These are phyloP conservation scores for Stichodactyla helianthus DNA, from an alignment of 64 coral and sea anemone genomes.

Conservation along the genomic window DNA sequence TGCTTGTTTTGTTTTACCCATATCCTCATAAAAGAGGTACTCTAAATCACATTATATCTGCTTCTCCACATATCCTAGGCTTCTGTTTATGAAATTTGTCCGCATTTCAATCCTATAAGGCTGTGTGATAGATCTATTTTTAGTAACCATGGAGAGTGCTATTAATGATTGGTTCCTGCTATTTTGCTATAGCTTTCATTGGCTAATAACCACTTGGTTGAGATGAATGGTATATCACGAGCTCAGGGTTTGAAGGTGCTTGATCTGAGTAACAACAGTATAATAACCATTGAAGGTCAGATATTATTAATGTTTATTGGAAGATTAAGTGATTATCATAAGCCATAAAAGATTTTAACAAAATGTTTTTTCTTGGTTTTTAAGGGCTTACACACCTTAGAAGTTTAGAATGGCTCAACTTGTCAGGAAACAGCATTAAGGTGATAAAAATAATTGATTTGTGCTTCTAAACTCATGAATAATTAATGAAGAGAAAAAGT, in stretches of 20 bases:
- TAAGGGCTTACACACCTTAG: constrained; percentile 60
- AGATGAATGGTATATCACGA: constrained; percentile 62
- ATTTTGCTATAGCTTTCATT: constrained; percentile 47
- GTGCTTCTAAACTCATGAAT: neutral
- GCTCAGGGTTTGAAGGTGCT: constrained; percentile 60
- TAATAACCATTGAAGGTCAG: constrained; percentile 70
- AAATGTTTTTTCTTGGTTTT: neutral
- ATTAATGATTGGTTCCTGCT: neutral
- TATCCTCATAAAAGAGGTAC: no score
- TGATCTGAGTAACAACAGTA: constrained; percentile 81
- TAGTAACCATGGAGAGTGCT: neutral
- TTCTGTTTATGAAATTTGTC: no score
- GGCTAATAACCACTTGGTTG: constrained; percentile 53
- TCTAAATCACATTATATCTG: no score
- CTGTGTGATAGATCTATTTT: neutral
- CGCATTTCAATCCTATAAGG: no score
- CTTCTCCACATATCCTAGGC: no score
- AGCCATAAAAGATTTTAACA: no score
- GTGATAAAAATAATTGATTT: neutral
- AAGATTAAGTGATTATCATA: neutral
- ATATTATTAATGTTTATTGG: neutral
- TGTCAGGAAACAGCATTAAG: constrained; percentile 92
- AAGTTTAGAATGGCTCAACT: constrained; percentile 83
- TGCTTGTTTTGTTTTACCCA: no score
- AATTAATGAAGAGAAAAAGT: no score